Percentiles rank a stretch among this genome's conserved stretches.
These are phyloP conservation scores for Diarsia brunnea DNA, from an alignment of 2,888 invertebrate species.

Conservation along the genomic window DNA sequence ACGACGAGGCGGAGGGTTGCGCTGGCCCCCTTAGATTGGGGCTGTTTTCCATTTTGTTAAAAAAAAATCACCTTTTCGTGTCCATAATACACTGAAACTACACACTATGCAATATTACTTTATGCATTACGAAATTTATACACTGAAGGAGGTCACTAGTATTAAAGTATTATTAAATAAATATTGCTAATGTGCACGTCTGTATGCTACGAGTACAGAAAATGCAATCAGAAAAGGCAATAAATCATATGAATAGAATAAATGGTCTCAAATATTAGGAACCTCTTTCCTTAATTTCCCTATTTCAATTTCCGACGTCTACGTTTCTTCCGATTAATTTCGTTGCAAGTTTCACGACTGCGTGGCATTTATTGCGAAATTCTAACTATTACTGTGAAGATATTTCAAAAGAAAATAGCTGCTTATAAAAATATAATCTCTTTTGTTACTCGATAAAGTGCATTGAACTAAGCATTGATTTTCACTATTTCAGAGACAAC, in stretches of 20 bases:
- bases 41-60: no score
- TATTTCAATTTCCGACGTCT: slow-evolving; percentile 26
- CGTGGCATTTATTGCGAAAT: not conserved
- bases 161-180: no score
- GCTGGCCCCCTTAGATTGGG: no score
- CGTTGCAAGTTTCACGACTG: not conserved
- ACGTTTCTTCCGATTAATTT: slow-evolving; percentile 3
- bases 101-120: no score
- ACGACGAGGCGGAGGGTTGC: no score
- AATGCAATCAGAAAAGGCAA: not conserved
- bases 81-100: no score
- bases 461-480: not conserved
- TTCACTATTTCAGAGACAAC: not conserved
- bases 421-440: not conserved
- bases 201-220: no score
- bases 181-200: no score
- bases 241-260: not conserved
- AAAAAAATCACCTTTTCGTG: no score
- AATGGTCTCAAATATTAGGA: not conserved
- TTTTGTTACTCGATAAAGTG: not conserved
- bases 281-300: slow-evolving; percentile 1
- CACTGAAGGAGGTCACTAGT: no score
- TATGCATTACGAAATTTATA: no score
- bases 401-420: not conserved
- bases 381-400: not conserved